Conservation (phyloP, 2,888 invertebrate genomes). For the Ennomos erosarius region DNA sequence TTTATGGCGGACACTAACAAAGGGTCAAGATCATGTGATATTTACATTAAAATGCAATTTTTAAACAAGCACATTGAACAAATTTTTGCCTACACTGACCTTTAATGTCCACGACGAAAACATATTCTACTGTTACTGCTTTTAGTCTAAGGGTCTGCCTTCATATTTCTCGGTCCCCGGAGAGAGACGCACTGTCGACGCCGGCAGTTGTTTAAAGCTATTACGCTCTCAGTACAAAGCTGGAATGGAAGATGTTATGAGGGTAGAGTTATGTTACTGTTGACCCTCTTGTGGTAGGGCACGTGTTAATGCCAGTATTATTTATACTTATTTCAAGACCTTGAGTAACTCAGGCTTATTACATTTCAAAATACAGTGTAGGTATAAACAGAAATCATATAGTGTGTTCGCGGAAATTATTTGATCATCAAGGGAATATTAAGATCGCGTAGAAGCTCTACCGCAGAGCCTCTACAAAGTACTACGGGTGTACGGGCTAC, state of each 20-base stretch:
- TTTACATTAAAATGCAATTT: too few relatives aligned
- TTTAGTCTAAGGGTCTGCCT: conserved; percentile 31
- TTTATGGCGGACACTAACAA: too few relatives aligned
- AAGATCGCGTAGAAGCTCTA: conserved; percentile 13
- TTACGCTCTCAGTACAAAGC: conserved; percentile 54
- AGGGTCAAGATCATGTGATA: too few relatives aligned
- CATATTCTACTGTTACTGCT: too few relatives aligned
- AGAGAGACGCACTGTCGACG: conserved; percentile 49
- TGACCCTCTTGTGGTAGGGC: conserved; percentile 11
- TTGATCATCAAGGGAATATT: conserved; percentile 5
- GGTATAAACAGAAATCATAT: too few relatives aligned
- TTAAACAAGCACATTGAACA: too few relatives aligned
- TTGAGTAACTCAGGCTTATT: too few relatives aligned
- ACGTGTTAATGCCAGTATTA: too few relatives aligned
- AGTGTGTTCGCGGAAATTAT: not conserved
- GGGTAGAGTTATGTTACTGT: conserved; percentile 23
- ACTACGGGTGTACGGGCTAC: conserved; percentile 29
- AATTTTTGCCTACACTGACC: too few relatives aligned
- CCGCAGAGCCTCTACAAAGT: not conserved
- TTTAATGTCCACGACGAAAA: too few relatives aligned
- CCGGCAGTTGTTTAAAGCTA: conserved; percentile 57
- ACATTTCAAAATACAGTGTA: too few relatives aligned
- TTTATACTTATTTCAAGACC: too few relatives aligned
- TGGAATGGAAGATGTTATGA: conserved; percentile 34
- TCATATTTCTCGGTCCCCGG: conserved; percentile 55